Percentiles rank a stretch among this genome's conserved stretches.
phyloP scores from a whole-genome alignment of 2,113 vertebrate species.

The Oreamnos americanus region DNA sequence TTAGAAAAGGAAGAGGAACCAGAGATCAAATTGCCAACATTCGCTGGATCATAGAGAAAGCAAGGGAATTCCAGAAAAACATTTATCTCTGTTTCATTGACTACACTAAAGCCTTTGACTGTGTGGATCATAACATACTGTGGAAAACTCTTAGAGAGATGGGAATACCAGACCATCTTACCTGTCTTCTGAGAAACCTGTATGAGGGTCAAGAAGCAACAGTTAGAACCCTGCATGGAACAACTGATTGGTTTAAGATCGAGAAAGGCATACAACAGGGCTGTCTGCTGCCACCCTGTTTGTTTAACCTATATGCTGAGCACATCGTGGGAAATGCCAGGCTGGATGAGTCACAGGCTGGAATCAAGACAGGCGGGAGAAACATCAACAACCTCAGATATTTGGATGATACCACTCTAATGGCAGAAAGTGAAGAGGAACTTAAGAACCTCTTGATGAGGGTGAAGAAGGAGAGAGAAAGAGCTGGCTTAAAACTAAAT shows the following conservation, averaged over 20 bases:
- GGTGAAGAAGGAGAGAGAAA: not conserved
- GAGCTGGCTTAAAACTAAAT: not conserved
- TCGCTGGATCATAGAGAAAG: not conserved
- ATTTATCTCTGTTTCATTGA: not conserved
- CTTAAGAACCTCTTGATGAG: not conserved
- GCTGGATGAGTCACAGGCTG: not conserved
- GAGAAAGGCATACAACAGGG: fast-evolving
- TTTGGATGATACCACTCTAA: not conserved
- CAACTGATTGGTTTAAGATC: not conserved
- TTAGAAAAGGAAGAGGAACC: not conserved
- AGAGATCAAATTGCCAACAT: not conserved
- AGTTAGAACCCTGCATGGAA: not conserved
- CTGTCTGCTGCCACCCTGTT: not conserved
- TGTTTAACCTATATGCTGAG: fast-evolving
- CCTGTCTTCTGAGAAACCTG: not conserved
- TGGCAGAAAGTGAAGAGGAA: not conserved
- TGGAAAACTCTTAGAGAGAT: not conserved
- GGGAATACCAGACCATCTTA: not conserved
- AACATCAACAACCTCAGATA: not conserved
- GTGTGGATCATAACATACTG: not conserved
- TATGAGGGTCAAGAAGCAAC: not conserved
- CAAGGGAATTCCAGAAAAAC: not conserved
- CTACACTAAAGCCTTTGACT: not conserved
- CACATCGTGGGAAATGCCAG: not conserved
- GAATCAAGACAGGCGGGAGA: not conserved